Percentiles rank a stretch among this genome's conserved stretches.
Evolutionary conservation across 2,888 invertebrate species (phyloP).

Genomic region (Argyra leucocephala): DNA sequence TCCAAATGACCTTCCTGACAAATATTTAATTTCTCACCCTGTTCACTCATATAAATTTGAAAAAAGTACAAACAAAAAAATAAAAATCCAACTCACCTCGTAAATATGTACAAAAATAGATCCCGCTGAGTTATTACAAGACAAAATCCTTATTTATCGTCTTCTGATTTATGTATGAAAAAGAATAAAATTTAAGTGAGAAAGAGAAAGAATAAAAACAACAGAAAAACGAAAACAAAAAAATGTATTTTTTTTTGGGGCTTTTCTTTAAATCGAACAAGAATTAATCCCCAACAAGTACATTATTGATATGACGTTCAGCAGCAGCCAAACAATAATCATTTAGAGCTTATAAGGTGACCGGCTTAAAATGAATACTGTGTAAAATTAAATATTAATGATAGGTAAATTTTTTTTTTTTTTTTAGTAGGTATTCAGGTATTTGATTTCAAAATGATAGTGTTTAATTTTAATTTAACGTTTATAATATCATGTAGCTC

Average conservation of each 20-base stretch:
- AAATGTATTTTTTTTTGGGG: not conserved
- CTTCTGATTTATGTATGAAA: slow-evolving; percentile 40
- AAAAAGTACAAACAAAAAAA: too few species aligned
- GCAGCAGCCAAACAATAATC: slow-evolving; percentile 6
- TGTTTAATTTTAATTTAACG: too few species aligned
- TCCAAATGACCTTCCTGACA: too few species aligned
- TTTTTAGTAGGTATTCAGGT: too few species aligned
- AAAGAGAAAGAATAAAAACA: not conserved
- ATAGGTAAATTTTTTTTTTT: too few species aligned
- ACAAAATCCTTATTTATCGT: slow-evolving; percentile 44
- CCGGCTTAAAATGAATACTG: not conserved
- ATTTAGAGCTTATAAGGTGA: slow-evolving; percentile 6
- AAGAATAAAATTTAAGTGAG: not conserved
- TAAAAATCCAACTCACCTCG: not conserved
- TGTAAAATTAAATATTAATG: not conserved
- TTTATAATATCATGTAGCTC: too few species aligned
- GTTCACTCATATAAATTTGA: too few species aligned
- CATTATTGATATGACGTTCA: slow-evolving; percentile 6
- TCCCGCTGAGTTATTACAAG: slow-evolving; percentile 44
- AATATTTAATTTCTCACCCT: too few species aligned
- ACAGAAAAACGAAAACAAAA: not conserved
- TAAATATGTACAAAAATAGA: slow-evolving; percentile 29
- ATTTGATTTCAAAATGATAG: too few species aligned
- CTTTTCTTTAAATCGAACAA: not conserved
- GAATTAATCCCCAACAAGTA: not conserved